phyloP scores from a whole-genome alignment of 1,140 invertebrate species.

The Drosophila baimaii region DNA sequence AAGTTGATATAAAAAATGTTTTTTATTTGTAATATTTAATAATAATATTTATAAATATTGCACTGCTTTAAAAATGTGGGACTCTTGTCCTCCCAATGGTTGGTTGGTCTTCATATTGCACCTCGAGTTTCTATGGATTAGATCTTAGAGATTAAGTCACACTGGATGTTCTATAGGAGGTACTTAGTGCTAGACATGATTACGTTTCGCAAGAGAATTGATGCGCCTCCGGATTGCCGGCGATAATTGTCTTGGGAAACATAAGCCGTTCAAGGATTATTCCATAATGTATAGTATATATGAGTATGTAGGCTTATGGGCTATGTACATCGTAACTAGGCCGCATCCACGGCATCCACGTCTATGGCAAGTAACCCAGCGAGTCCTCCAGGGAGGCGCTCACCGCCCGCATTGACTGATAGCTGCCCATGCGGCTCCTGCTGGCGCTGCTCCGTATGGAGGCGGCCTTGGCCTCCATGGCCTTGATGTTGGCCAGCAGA shows the following conservation, averaged over 20 bases:
- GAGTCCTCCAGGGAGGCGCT: slow-evolving; percentile 84
- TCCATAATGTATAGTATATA: slow-evolving; percentile 20
- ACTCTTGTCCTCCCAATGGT: slow-evolving; percentile 4
- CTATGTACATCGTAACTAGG: slow-evolving; percentile 42
- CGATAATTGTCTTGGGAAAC: slow-evolving; percentile 75
- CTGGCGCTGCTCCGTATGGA: slow-evolving; percentile 67
- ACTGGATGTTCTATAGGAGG: slow-evolving; percentile 28
- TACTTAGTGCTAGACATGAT: slow-evolving; percentile 51
- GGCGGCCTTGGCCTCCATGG: slow-evolving; percentile 67
- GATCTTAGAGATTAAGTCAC: slow-evolving; percentile 64
- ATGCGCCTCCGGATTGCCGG: neutral
- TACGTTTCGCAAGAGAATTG: slow-evolving; percentile 80
- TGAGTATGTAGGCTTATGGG: slow-evolving; percentile 24
- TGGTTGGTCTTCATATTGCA: slow-evolving; percentile 71
- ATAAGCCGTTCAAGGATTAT: slow-evolving; percentile 58
- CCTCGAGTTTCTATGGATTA: slow-evolving; percentile 37
- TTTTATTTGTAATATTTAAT: slow-evolving; percentile 41
- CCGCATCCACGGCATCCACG: slow-evolving; percentile 22
- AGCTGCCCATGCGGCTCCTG: slow-evolving; percentile 70
- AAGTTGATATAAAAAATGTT: slow-evolving; percentile 24
- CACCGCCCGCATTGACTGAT: slow-evolving; percentile 81
- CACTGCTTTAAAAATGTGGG: slow-evolving; percentile 51
- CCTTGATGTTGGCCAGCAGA: slow-evolving; percentile 73
- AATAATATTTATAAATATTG: slow-evolving; percentile 68
- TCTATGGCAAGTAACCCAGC: slow-evolving; percentile 84